Base-by-base conservation (phyloP, 2,888 invertebrate genomes). In the Eupithecia pulchellata region DNA sequence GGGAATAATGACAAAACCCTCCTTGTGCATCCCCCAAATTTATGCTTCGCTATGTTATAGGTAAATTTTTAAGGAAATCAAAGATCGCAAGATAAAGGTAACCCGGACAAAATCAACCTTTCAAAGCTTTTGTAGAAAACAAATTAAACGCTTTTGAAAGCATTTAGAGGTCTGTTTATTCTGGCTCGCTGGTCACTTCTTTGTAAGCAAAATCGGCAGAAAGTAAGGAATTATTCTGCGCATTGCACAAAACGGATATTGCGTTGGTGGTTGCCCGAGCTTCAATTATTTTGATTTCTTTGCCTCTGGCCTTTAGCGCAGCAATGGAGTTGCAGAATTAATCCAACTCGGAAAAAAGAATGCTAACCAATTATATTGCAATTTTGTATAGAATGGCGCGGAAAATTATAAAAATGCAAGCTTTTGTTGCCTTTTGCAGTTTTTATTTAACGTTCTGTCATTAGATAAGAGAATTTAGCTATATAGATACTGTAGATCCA, bases 271-370 rank as follows among this genome's bases (percentile, higher is more conserved):
- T 27, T 27, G 11, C 52, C 4, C 25, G 39, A 29, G 36, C 39
- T 52, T 64, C 52, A 60, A 60, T 60, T 60, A 57, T 29, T 57
- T 17, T 57, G 57, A 57, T 57, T 57, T 29, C 57, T 29, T 57
- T 57, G 52, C 13, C 20, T 47, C 47, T 47, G 11, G 11, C 55
- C 55, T 29, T 57, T 17, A 14, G 14, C 63, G 42, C 8, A 58
- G 60, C 20, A 32, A 58, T n/a, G n/a, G 36, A 47, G 20, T 20
- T 47, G 20, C 25, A 52, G 52, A 52, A 52, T 25, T 52, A 52
- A 52, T 25, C 25, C 25, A 13, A 52, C 52, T 4, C 25, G 25
- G 25, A 52, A 52, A 52, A 47, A 13, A 25, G 1, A 52, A 52
- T 25, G 8, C 8, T 20, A 9, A 52, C 52, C 52, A 52, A 52